Conservation (phyloP, 2,888 invertebrate genomes). For the Laothoe populi region DNA sequence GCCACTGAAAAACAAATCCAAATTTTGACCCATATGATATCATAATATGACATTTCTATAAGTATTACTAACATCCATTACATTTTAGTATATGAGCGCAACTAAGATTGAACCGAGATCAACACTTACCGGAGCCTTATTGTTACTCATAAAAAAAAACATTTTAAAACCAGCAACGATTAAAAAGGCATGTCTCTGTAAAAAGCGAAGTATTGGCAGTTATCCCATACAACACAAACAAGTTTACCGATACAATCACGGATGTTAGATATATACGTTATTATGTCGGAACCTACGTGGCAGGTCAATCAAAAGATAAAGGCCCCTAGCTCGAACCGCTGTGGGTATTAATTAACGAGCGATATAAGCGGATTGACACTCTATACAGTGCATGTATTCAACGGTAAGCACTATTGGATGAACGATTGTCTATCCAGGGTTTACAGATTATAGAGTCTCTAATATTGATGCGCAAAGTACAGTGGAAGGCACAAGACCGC, state of each 20-base stretch:
- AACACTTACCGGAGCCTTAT: too few relatives aligned
- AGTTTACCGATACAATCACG: conserved; percentile 10
- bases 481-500: too few relatives aligned
- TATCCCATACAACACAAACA: conserved; percentile 7
- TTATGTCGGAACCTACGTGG: conserved; percentile 42
- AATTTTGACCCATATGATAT: too few relatives aligned
- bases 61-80: too few relatives aligned
- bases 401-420: conserved; percentile 19
- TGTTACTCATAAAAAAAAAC: background rate
- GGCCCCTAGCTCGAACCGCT: conserved; percentile 61
- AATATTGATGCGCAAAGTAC: background rate
- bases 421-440: conserved; percentile 17
- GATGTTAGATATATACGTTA: conserved; percentile 32
- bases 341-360: conserved; percentile 71
- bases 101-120: too few relatives aligned
- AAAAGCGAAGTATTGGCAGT: conserved; percentile 1
- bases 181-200: background rate
- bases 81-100: too few relatives aligned
- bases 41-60: too few relatives aligned
- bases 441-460: background rate
- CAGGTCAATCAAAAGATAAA: conserved; percentile 81
- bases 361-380: conserved; percentile 67
- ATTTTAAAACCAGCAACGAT: background rate
- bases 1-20: too few relatives aligned
- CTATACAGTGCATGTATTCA: conserved; percentile 12